These are phyloP conservation scores for Polyergus mexicanus DNA, from an alignment of 1,140 invertebrate genomes.

Conservation along the genomic window DNA sequence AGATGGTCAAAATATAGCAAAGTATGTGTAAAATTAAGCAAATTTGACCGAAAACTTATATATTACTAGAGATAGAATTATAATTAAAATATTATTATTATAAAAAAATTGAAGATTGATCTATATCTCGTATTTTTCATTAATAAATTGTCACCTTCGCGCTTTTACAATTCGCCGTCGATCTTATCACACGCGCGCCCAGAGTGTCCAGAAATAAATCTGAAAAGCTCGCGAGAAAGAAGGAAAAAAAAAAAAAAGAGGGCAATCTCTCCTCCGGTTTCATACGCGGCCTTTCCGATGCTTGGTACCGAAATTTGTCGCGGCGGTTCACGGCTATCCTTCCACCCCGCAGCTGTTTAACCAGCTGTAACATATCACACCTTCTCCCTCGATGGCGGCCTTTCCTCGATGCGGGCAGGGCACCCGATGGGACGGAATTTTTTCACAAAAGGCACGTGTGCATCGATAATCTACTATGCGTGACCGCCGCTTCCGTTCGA, in stretches of 20 bases:
- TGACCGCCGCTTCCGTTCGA: slow-evolving; percentile 70
- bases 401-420: neutral
- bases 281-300: slow-evolving; percentile 58
- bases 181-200: slow-evolving; percentile 16
- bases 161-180: neutral
- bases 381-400: slow-evolving; percentile 60
- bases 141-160: neutral
- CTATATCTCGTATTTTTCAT: neutral
- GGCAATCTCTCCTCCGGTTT: slow-evolving; percentile 53
- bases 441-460: slow-evolving; percentile 74
- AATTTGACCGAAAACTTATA: too few relatives aligned
- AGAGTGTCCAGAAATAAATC: slow-evolving; percentile 38
- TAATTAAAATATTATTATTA: neutral
- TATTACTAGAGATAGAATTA: neutral
- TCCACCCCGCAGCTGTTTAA: slow-evolving; percentile 77
- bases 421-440: slow-evolving; percentile 67
- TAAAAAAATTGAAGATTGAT: neutral
- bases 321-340: slow-evolving; percentile 75
- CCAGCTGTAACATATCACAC: slow-evolving; percentile 79
- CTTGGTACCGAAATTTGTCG: slow-evolving; percentile 72
- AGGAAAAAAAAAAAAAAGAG: neutral
- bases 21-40: neutral
- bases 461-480: slow-evolving; percentile 69
- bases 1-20: neutral
- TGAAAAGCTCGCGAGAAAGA: neutral